Evolutionary conservation across 2,113 vertebrate species (phyloP), one percentile per base, ranked within the genome.

Genomic region (Apteryx mantelli): DNA sequence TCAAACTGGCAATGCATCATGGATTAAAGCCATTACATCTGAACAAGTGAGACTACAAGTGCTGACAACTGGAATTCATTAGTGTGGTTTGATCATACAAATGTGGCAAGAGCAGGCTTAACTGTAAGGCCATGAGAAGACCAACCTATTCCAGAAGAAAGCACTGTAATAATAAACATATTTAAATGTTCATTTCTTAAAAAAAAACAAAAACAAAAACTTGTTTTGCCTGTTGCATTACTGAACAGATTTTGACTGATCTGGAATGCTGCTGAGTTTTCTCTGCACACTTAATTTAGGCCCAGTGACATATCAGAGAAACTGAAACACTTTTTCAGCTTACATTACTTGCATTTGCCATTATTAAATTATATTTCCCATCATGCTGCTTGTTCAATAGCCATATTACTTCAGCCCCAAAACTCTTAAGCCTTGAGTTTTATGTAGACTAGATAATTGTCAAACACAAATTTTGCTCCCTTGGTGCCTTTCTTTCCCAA

Each of bases 21-120:
- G 76, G 40, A 88, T 81, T 74, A 78, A 85, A 84, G 38, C 77
- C 89, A 71, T 38, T n/a, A 40, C 34, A 71, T 73, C 71, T 68
- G 40, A 91, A 80, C 36, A 76, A 60, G 64, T 19, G 40, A 66
- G 30, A 53, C 48, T 69, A 44, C 38, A 14, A 44, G 56, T 60
- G 40, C 58, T 88, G 82, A 88, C 22, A 61, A 32, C 28, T 8
- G 70, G 21, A 93, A 61, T 56, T 64, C 18, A 42, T 69, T 64
- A 55, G 25, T 3, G 2, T 26, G 48, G 15, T 48, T 64, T 65
- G 74, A 85, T 65, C 56, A 40, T 13, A 82, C n/a, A 68, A 61
- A 42, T 25, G 68, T 52, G 16, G 40, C 38, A 61, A 89, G 66
- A 52, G 79, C 1, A 1, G 26, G 10, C 17, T 73, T 55, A 66